A percentile compares a stretch with the other conserved stretches of the same genome.
These are phyloP conservation scores for Hepsetus odoe DNA, from an alignment of 2,113 vertebrate species.

Conservation along the genomic window DNA sequence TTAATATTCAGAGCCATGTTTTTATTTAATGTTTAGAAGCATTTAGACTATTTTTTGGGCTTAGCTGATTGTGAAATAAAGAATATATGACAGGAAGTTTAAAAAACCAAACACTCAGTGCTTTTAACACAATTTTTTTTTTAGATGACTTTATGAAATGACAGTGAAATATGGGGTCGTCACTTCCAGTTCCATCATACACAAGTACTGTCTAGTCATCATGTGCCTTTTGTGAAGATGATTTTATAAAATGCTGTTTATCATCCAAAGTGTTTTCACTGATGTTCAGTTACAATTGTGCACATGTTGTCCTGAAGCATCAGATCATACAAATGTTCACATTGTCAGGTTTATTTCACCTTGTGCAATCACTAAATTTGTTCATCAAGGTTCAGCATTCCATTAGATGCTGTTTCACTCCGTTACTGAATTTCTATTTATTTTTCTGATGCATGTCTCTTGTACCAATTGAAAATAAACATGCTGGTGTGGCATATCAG, in stretches of 20 bases:
- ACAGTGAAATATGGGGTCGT: neutral
- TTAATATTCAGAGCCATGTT: neutral
- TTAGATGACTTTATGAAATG: neutral
- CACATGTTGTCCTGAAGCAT: neutral
- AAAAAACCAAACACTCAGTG: neutral
- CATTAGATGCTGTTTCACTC: neutral
- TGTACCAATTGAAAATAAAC: constrained; percentile 32
- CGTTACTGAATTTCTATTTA: constrained; percentile 17
- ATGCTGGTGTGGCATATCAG: neutral
- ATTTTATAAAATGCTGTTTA: neutral
- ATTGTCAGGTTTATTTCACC: neutral
- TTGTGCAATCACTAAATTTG: neutral
- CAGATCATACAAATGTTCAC: neutral
- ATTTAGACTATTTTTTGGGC: no score
- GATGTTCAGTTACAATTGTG: neutral
- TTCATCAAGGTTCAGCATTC: neutral
- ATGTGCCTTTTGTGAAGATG: constrained; percentile 58
- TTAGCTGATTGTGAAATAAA: no score
- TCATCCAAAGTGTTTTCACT: neutral
- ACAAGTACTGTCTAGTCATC: constrained; percentile 5
- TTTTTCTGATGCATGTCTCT: neutral
- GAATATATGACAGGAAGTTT: neutral
- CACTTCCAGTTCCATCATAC: neutral
- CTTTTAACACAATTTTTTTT: no score
- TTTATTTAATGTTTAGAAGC: no score